Base-by-base conservation (phyloP, 2,113 vertebrate species). In the Tetraodon nigroviridis region DNA sequence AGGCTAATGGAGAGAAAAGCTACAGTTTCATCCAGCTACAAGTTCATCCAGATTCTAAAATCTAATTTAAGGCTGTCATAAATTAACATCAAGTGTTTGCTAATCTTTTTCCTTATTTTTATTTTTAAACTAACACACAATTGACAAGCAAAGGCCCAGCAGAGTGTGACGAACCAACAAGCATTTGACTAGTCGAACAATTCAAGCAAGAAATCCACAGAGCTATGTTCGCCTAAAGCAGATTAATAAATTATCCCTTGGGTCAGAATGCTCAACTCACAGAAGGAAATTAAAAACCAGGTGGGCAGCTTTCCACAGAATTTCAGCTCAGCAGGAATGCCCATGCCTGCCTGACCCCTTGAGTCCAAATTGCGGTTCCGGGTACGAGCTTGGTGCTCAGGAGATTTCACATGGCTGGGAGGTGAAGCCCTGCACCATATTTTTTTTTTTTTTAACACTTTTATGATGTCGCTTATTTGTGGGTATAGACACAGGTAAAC, bases 121-220 rank as follows among this genome's bases (percentile, higher is more conserved):
- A 47, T 47, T 24, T 24, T 24, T 24, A 24, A 24, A 4, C 7
- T 27, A 27, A 19, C 32, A 4, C 42, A 46, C 37, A 63, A 60
- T 65, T 81, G 64, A 68, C 57, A 72, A 66, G 69, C 67, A 64
- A 69, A 74, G 58, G 58, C 44, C 62, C 47, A 6, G 48, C 47
- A 21, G 32, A 61, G 65, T 64, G 71, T 40, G 50, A 32, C 51
- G 60, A 78, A 75, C 76, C 71, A 76, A 77, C 76, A 71, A 75
- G 61, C 55, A 65, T 64, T 77, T 79, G 67, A 81, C 78, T 65
- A 75, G 56, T 72, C 58, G 80, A 72, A 77, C 67, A 61, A 81
- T 75, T 66, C 61, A 71, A 67, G 59, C 42, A 52, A 61, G 62
- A 58, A 56, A 76, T 80, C 64, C 64, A 66, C 60, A 64, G 50